Conservation (phyloP, 2,797 vertebrate genomes). For the Chiloscyllium punctatum region DNA sequence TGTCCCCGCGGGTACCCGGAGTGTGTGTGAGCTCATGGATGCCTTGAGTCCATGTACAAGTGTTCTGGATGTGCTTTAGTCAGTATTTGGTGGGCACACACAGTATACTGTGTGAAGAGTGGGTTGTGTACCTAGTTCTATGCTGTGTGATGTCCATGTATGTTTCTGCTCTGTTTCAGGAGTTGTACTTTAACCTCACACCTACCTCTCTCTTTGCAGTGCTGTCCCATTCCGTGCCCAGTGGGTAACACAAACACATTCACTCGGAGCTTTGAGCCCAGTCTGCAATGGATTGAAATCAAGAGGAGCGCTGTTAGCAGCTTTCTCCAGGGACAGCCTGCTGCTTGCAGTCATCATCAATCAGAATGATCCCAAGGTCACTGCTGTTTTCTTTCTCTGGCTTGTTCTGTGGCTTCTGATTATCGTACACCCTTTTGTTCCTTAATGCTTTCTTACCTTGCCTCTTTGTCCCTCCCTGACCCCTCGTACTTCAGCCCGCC, state of each 20-base stretch:
- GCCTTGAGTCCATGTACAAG: too few species aligned
- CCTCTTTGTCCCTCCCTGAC: not conserved
- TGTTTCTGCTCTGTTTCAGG: not conserved
- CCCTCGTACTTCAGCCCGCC: not conserved
- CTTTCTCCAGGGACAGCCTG: conserved; percentile 77
- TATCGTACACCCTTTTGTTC: too few species aligned
- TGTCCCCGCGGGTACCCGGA: too few species aligned
- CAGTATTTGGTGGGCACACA: too few species aligned
- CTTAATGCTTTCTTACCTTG: not conserved
- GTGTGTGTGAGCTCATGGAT: too few species aligned
- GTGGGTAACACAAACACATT: conserved; percentile 73
- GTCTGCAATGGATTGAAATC: conserved; percentile 75
- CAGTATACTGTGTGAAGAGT: too few species aligned
- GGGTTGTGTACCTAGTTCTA: too few species aligned
- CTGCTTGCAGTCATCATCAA: conserved; percentile 77
- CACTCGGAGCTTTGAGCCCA: conserved; percentile 61
- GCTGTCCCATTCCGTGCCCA: conserved; percentile 58
- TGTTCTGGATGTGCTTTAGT: too few species aligned
- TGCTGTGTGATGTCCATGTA: too few species aligned
- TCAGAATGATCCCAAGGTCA: conserved; percentile 82
- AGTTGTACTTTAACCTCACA: not conserved
- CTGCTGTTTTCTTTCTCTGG: not conserved
- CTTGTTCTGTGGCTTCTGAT: not conserved
- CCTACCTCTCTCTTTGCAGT: not conserved
- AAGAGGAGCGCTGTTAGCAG: conserved; percentile 74